Base-by-base conservation (phyloP, 2,113 vertebrate species). In the Bothrops jararaca region DNA sequence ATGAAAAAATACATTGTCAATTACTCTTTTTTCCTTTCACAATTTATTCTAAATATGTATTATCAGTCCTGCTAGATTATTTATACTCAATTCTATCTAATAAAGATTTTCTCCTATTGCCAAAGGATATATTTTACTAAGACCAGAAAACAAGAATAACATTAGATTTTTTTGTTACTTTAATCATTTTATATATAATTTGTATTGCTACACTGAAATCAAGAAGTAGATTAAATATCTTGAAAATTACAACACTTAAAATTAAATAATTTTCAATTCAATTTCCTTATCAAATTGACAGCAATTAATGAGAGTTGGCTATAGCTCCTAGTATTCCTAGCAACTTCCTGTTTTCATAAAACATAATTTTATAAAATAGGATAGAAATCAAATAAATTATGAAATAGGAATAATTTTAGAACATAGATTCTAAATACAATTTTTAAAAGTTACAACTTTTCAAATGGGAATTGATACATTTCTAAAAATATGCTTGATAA, bases 1-100 rank as follows among this genome's bases (percentile, higher is more conserved):
- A 52, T 22, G n/a, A 10, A 80, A 92, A 96, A 95, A 96, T 89
- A 95, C 94, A 96, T 95, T 4, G 92, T 95, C 95, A 97, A 23
- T 89, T 88, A 8, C 94, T 86, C 6, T 58, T 18, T 80, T 80
- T 93, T 92, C n/a, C 5, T 24, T 23, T 26, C 26, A 56, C 52
- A 2, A 45, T 69, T 93, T 91, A 94, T 92, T 89, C 91, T n/a
- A 92, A 95, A 89, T 54, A 87, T 20, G 29, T 89, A 87, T 91
- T 94, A 89, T 89, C 86, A 88, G 85, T 69, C 93, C 92, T 56
- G 29, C 74, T 93, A 88, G 94, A 86, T 88, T 94, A 92, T 92
- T 90, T 93, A 94, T 74, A 91, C 91, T 53, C 56, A 0, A 0
- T 91, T 95, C 89, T 53, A 42, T 1, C 15, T 92, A 56, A 94